phyloP scores from a whole-genome alignment of 2,888 invertebrate species.

The Gandaritis pyraliata region DNA sequence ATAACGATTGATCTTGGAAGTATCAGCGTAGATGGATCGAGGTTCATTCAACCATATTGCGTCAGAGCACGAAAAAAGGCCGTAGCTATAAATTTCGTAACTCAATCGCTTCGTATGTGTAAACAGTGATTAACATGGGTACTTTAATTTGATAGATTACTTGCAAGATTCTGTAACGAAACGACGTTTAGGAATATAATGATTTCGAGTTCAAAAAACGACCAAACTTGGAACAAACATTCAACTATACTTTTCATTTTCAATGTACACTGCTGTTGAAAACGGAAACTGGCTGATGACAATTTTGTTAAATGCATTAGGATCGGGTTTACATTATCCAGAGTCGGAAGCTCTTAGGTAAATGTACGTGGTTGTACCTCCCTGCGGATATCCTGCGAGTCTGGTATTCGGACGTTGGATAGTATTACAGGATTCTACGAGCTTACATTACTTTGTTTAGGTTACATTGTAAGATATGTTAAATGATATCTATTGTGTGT shows the following conservation, averaged over 20 bases:
- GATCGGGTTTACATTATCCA: conserved; percentile 30
- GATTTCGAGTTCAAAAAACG: background rate
- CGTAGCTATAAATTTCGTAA: conserved; percentile 38
- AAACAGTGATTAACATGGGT: conserved; percentile 38
- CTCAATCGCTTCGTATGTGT: conserved; percentile 32
- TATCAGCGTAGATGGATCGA: conserved; percentile 30
- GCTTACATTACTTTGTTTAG: conserved; percentile 6
- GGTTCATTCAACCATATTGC: conserved; percentile 47
- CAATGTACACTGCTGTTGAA: background rate
- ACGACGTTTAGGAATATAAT: too few species aligned
- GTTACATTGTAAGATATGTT: background rate
- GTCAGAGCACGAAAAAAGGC: conserved; percentile 42
- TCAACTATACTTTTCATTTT: background rate
- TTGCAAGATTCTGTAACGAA: conserved; percentile 1
- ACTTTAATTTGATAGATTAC: conserved; percentile 35
- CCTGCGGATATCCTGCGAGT: conserved; percentile 34
- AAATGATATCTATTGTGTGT: background rate
- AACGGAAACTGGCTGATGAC: conserved; percentile 18
- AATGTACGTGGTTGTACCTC: conserved; percentile 35
- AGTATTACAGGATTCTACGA: conserved; percentile 23
- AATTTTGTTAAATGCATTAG: conserved; percentile 29
- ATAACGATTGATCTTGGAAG: conserved; percentile 38
- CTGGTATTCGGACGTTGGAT: conserved; percentile 26
- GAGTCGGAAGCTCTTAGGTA: conserved; percentile 39
- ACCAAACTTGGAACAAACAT: background rate